Percentiles rank a stretch among this genome's conserved stretches.
phyloP scores from a whole-genome alignment of 2,113 vertebrate species.

The Onychostoma macrolepis region DNA sequence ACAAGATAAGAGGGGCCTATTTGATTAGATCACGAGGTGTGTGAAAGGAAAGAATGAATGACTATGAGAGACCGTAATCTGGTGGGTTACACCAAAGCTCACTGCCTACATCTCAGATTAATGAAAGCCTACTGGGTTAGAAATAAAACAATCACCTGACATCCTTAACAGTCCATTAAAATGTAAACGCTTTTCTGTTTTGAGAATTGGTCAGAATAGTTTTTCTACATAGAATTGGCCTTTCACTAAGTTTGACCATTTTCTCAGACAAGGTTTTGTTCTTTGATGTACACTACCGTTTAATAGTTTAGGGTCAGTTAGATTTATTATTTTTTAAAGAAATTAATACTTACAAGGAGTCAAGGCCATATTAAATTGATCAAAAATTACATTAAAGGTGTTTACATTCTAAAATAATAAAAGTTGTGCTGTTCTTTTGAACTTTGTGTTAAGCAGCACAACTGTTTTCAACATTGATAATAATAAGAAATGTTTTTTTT shows the following conservation, averaged over 20 bases:
- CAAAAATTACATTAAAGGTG: too few relatives aligned
- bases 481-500: not conserved
- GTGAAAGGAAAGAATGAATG: not conserved
- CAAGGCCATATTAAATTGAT: too few relatives aligned
- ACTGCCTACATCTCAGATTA: not conserved
- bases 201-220: not conserved
- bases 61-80: not conserved
- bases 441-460: not conserved
- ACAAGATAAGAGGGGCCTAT: constrained; percentile 62
- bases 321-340: not conserved
- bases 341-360: not conserved
- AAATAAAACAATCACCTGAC: not conserved
- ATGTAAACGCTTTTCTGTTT: not conserved
- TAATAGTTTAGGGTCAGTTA: not conserved
- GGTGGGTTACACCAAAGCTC: not conserved
- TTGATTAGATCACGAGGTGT: constrained; percentile 62
- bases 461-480: not conserved
- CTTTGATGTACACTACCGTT: too few relatives aligned
- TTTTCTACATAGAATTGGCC: too few relatives aligned
- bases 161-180: not conserved
- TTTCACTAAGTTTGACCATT: too few relatives aligned
- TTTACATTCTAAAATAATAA: too few relatives aligned
- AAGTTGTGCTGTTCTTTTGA: too few relatives aligned
- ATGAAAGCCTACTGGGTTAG: not conserved
- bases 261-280: not conserved